Percentiles rank a stretch among this genome's conserved stretches.
Conservation (phyloP, 2,888 invertebrate genomes). For the Ectropis crepuscularia region DNA sequence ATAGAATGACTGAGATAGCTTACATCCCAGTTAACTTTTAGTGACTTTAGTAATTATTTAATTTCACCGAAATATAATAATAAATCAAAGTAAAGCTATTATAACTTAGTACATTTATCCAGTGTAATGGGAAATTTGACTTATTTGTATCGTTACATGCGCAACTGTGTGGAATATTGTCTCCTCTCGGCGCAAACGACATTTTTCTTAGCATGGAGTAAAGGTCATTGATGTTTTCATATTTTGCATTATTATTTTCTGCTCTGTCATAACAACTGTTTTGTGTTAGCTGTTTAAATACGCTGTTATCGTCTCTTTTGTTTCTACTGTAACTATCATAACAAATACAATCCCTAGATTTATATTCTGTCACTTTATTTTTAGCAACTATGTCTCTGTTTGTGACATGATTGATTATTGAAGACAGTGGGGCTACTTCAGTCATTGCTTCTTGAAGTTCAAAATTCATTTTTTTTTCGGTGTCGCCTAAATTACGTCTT, state of each 20-base stretch:
- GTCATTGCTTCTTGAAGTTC: conserved; percentile 28
- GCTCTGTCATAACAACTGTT: conserved; percentile 10
- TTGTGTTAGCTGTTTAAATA: conserved; percentile 11
- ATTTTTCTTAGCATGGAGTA: conserved; percentile 12
- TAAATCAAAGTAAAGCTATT: conserved; percentile 22
- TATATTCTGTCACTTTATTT: conserved; percentile 5
- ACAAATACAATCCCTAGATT: conserved; percentile 45
- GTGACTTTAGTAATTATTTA: too few relatives aligned
- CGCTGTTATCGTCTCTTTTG: conserved; percentile 46
- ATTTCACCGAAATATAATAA: too few relatives aligned
- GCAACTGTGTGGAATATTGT: conserved; percentile 32
- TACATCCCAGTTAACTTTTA: too few relatives aligned
- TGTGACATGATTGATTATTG: conserved; percentile 17
- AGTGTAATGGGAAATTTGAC: conserved; percentile 16
- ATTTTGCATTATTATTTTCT: conserved; percentile 11
- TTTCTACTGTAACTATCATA: conserved; percentile 43
- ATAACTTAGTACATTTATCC: conserved; percentile 25
- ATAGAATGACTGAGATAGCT: too few relatives aligned
- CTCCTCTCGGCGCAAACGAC: conserved; percentile 26
- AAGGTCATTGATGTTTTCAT: conserved; percentile 5
- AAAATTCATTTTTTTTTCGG: conserved; percentile 19
- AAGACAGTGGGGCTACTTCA: conserved; percentile 17
- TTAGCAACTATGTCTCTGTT: conserved; percentile 9
- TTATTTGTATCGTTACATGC: conserved; percentile 39
- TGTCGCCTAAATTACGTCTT: conserved; percentile 53